Base-by-base conservation (phyloP, 2,113 vertebrate species). In the Xiphophorus maculatus region DNA sequence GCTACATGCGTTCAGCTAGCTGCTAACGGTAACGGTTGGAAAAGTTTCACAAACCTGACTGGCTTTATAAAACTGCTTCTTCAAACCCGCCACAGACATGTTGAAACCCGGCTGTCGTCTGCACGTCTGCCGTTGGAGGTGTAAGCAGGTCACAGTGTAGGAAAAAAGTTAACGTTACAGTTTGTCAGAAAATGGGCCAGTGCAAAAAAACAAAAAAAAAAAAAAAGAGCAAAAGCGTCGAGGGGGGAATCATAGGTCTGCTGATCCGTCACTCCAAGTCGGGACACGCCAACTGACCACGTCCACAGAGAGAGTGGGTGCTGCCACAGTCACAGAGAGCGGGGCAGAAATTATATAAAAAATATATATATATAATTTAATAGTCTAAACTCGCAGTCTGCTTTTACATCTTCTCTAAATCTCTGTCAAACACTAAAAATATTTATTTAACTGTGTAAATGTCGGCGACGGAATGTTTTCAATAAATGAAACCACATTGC, bases 61-160 rank as follows among this genome's bases (percentile, higher is more conserved):
- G 54, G 97, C 97, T 94, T 99, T 99, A 89, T 99, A 98, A 94
- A 99, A 99, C 94, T 99, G 97, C 70, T 99, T 99, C 95, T 98
- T 99, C 66, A 99, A 92, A 74, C 97, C 97, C 74, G 97, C 97
- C 73, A 98, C 97, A 88, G 97, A 99, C 97, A 99, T 99, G 88
- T 91, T 94, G 94, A 83, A 71, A 64, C 76, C 83, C 44, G 72
- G 33, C 65, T 61, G 71, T 87, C 75, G 74, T 90, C 80, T 30
- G 60, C 76, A 76, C 80, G 28, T 51, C 76, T 78, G 73, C 74
- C 81, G 67, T 73, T 64, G 33, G 70, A 70, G 64, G 64, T 29
- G 76, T 68, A 80, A 73, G 76, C 17, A 60, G 71, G 77, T 76
- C 35, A 37, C 35, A 60, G 63, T 51, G 30, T 17, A 69, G 51